Percentiles rank a stretch among this genome's conserved stretches.
These are phyloP conservation scores for Phymatocera aterrima DNA, from an alignment of 2,888 invertebrate genomes.

Conservation along the genomic window DNA sequence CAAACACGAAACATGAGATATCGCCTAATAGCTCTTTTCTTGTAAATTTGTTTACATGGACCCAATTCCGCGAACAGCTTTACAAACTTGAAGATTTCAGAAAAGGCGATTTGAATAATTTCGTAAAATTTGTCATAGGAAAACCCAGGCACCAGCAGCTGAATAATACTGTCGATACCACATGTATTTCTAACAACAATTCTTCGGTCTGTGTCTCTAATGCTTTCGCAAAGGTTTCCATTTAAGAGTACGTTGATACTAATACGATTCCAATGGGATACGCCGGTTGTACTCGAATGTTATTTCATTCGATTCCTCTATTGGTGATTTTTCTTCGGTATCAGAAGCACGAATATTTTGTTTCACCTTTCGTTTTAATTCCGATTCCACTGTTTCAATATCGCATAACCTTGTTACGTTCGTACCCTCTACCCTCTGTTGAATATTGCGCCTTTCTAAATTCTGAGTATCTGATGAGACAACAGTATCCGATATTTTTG, in stretches of 20 bases:
- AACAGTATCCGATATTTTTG: neutral
- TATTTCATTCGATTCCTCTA: neutral
- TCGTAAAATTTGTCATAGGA: conserved; percentile 9
- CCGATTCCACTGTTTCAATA: conserved; percentile 14
- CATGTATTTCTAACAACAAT: conserved; percentile 39
- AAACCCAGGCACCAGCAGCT: conserved; percentile 7
- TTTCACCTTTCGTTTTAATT: neutral
- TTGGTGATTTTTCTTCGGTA: neutral
- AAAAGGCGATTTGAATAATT: conserved; percentile 1
- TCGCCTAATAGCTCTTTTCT: conserved; percentile 4
- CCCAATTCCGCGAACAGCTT: conserved; percentile 10
- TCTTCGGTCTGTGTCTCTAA: conserved; percentile 23
- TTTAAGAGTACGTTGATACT: conserved; percentile 9
- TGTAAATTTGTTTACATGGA: conserved; percentile 5
- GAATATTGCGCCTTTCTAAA: neutral
- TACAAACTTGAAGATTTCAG: conserved; percentile 5
- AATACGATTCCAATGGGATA: conserved; percentile 13
- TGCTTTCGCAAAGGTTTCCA: conserved; percentile 16
- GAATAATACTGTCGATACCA: conserved; percentile 24
- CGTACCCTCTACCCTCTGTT: neutral
- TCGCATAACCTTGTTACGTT: neutral
- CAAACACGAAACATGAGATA: conserved; percentile 4
- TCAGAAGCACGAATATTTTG: neutral
- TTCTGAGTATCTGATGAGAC: neutral
- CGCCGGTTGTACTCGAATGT: conserved; percentile 29